phyloP scores from a whole-genome alignment of 1,140 invertebrate genomes.

The Panagrolaimus sp. region DNA sequence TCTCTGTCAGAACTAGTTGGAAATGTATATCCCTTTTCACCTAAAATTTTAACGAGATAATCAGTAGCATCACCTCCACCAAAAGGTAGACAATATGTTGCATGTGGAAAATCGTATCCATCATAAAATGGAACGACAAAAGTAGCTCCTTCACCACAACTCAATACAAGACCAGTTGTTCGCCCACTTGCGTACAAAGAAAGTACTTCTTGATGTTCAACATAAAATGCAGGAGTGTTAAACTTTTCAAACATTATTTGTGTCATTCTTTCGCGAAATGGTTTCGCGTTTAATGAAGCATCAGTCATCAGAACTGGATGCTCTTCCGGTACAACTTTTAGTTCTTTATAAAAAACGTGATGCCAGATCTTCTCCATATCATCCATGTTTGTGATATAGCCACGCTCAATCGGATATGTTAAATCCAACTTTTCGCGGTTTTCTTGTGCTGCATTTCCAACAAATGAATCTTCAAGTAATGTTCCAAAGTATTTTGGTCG shows the following conservation, averaged over 20 bases:
- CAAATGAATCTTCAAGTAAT: slow-evolving; percentile 62
- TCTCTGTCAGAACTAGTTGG: slow-evolving; percentile 88
- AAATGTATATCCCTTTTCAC: slow-evolving; percentile 90
- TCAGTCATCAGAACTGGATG: slow-evolving; percentile 63
- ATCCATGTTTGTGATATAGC: slow-evolving; percentile 66
- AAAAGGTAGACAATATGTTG: slow-evolving; percentile 81
- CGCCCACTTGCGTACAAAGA: slow-evolving; percentile 85
- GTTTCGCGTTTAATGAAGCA: slow-evolving; percentile 62
- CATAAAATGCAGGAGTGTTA: slow-evolving; percentile 80
- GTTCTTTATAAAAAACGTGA: slow-evolving; percentile 66
- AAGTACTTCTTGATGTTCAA: slow-evolving; percentile 76
- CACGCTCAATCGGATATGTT: slow-evolving; percentile 65
- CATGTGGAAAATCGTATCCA: slow-evolving; percentile 71
- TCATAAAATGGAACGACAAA: slow-evolving; percentile 91
- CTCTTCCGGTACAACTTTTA: slow-evolving; percentile 64
- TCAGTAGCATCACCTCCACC: slow-evolving; percentile 89
- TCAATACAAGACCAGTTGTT: slow-evolving; percentile 87
- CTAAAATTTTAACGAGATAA: slow-evolving; percentile 91
- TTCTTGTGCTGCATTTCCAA: slow-evolving; percentile 59
- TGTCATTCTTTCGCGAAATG: slow-evolving; percentile 56
- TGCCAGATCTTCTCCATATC: slow-evolving; percentile 64
- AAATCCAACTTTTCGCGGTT: slow-evolving; percentile 63
- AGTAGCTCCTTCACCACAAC: slow-evolving; percentile 83
- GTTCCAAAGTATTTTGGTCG: slow-evolving; percentile 71
- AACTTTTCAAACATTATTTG: slow-evolving; percentile 86